Percentiles rank a stretch among this genome's conserved stretches.
Conservation (phyloP, 2,888 invertebrate genomes). For the Caenorhabditis virilis region DNA sequence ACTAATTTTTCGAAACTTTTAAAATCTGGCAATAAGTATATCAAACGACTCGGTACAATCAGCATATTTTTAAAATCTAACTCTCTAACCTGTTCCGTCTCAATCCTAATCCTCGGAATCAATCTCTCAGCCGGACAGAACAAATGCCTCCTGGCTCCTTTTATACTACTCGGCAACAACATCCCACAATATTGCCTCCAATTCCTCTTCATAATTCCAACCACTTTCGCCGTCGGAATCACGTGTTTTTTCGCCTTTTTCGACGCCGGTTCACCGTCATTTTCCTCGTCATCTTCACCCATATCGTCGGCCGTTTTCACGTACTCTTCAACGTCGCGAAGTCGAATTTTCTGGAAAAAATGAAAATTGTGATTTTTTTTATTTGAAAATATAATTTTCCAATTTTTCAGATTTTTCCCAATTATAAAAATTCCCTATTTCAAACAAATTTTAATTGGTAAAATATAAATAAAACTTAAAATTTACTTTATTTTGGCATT, state of each 20-base stretch:
- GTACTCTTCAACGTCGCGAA: slow-evolving; percentile 51
- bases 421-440: no score
- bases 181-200: slow-evolving; percentile 99
- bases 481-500: no score
- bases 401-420: background rate
- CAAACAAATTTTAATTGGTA: no score
- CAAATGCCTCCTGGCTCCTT: slow-evolving; percentile 76
- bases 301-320: slow-evolving; percentile 47
- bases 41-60: no score
- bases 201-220: slow-evolving; percentile 93
- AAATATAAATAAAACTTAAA: no score
- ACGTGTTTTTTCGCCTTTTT: slow-evolving; percentile 44
- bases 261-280: slow-evolving; percentile 37
- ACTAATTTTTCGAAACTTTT: no score
- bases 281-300: slow-evolving; percentile 56
- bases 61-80: background rate
- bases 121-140: slow-evolving; percentile 92
- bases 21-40: no score
- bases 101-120: slow-evolving; percentile 91
- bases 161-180: slow-evolving; percentile 75
- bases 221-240: slow-evolving; percentile 79
- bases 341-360: slow-evolving; percentile 26
- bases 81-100: slow-evolving; percentile 70
- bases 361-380: background rate
- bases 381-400: background rate